phyloP scores from a whole-genome alignment of 1,140 invertebrate species.

The Eueides isabella region DNA sequence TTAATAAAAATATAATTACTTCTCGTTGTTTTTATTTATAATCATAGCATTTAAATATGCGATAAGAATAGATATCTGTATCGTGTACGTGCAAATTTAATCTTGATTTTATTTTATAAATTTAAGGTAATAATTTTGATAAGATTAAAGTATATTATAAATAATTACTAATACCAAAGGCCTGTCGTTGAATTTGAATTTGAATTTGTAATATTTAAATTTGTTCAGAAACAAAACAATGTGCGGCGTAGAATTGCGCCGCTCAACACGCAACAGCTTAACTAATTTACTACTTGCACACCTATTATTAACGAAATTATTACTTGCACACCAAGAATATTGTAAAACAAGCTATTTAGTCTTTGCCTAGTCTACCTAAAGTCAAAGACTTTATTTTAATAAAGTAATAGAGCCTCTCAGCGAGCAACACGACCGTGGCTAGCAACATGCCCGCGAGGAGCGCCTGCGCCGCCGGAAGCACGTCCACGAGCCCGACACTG shows the following conservation, averaged over 20 bases:
- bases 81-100: neutral
- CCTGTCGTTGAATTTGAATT: no score
- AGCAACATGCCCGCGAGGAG: conserved; percentile 39
- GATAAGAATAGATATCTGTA: no score
- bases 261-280: no score
- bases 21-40: neutral
- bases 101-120: neutral
- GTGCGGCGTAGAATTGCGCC: no score
- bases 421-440: conserved; percentile 27
- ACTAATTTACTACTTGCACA: no score
- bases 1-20: neutral
- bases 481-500: conserved; percentile 53
- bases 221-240: no score
- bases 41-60: no score
- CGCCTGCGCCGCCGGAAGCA: conserved; percentile 42
- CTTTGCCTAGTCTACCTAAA: neutral
- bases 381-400: neutral
- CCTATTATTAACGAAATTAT: no score
- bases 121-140: neutral
- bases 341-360: neutral
- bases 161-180: neutral
- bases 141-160: neutral
- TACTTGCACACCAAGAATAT: neutral
- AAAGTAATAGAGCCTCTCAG: neutral
- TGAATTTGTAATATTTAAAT: no score